Evolutionary conservation across 2,113 vertebrate species (phyloP).

Genomic region (Pseudopipra pipra): DNA sequence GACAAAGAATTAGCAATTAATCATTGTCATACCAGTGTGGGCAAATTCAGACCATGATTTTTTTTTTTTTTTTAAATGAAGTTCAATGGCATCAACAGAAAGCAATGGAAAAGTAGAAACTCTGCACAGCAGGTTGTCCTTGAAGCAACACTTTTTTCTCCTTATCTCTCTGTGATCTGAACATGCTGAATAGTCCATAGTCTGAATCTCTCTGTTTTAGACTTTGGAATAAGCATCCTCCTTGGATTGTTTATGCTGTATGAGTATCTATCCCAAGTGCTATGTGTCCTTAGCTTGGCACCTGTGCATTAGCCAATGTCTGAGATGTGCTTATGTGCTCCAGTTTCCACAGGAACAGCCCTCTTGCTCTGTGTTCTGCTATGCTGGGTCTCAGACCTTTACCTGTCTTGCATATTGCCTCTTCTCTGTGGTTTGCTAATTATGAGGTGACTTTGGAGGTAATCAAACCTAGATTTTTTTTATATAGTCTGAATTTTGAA

Average conservation of each 20-base stretch:
- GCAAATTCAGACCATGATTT: not conserved
- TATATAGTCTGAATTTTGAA: not conserved
- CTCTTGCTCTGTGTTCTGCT: not conserved
- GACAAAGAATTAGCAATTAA: not conserved
- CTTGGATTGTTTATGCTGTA: not conserved
- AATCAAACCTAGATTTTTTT: not conserved
- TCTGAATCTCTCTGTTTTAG: not conserved
- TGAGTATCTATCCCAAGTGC: not conserved
- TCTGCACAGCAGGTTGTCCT: not conserved
- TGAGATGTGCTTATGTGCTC: not conserved
- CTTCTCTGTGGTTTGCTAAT: not conserved
- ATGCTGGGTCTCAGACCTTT: not conserved
- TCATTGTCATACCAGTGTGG: not conserved
- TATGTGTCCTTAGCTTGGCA: not conserved
- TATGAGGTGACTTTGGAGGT: not conserved
- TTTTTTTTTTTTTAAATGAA: not conserved
- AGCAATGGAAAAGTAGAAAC: not conserved
- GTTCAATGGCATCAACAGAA: not conserved
- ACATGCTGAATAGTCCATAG: not conserved
- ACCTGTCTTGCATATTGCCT: not conserved
- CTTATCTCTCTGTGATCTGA: not conserved
- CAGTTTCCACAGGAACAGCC: not conserved
- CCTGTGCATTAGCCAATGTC: not conserved
- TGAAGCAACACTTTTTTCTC: not conserved
- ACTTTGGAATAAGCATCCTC: not conserved